These are phyloP conservation scores for Masnerella sp. DNA, from an alignment of 2,888 invertebrate genomes.

Conservation along the genomic window DNA sequence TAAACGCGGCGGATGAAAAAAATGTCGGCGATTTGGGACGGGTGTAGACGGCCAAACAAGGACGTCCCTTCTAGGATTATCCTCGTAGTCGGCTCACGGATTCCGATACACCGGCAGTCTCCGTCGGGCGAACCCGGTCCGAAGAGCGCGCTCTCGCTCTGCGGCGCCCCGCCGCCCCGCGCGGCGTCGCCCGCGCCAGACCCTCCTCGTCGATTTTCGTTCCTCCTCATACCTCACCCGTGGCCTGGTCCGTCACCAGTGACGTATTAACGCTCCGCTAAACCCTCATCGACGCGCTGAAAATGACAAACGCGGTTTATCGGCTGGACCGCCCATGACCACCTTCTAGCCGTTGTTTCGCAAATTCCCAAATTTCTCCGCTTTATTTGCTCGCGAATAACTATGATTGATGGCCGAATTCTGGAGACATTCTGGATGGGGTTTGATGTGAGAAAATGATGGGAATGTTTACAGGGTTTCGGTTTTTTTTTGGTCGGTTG, in stretches of 20 bases:
- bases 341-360: too few species aligned
- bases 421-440: too few species aligned
- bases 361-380: neutral
- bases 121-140: too few species aligned
- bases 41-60: conserved; percentile 69
- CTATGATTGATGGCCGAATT: too few species aligned
- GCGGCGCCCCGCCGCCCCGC: conserved; percentile 39
- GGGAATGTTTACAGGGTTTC: neutral
- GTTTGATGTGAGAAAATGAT: too few species aligned
- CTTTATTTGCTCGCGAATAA: too few species aligned
- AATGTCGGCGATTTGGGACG: conserved; percentile 43
- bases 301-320: neutral
- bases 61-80: conserved; percentile 64
- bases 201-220: conserved; percentile 59
- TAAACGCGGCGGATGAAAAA: too few species aligned
- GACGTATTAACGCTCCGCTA: conserved; percentile 48
- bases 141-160: neutral
- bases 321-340: neutral
- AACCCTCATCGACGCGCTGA: conserved; percentile 42
- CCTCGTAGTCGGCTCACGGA: conserved; percentile 61
- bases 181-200: conserved; percentile 34
- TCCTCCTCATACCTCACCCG: conserved; percentile 58
- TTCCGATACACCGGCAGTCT: conserved; percentile 75
- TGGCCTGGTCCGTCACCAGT: conserved; percentile 57
- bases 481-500: too few species aligned